Percentiles rank a stretch among this genome's conserved stretches.
phyloP scores from a whole-genome alignment of 2,888 invertebrate genomes.

The Marronus borbonicus region DNA sequence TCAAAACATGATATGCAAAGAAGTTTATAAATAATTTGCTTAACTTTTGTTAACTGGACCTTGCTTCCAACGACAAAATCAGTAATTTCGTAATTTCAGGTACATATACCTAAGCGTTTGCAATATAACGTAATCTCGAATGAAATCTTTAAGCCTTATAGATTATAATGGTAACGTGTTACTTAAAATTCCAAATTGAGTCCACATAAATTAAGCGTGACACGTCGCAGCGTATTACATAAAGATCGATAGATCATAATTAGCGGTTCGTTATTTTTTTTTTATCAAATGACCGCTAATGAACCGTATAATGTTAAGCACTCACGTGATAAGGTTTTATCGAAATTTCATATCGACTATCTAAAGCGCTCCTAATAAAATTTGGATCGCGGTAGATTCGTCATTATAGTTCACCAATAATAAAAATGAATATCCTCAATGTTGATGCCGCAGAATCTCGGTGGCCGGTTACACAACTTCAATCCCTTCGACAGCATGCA shows the following conservation, averaged over 20 bases:
- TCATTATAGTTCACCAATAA: neutral
- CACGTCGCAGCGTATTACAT: neutral
- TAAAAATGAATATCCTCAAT: slow-evolving; percentile 18
- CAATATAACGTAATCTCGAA: neutral
- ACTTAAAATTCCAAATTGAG: slow-evolving; percentile 27
- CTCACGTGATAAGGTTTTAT: slow-evolving; percentile 17
- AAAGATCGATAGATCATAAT: slow-evolving; percentile 25
- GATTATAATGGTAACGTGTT: neutral
- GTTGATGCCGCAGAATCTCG: neutral
- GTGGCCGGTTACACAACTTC: slow-evolving; percentile 27
- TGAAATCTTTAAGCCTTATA: neutral
- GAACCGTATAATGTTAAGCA: slow-evolving; percentile 14
- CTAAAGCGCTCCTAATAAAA: slow-evolving; percentile 14
- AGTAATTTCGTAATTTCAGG: neutral
- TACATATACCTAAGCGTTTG: neutral
- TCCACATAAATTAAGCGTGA: neutral
- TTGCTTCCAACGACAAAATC: neutral
- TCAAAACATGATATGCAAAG: no score
- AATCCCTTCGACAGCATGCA: slow-evolving; percentile 19
- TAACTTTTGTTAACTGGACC: neutral
- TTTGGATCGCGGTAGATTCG: slow-evolving; percentile 16
- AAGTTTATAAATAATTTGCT: no score
- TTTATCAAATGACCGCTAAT: slow-evolving; percentile 30
- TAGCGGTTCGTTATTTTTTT: slow-evolving; percentile 13
- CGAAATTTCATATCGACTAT: slow-evolving; percentile 25